Evolutionary conservation across 1,140 invertebrate species (phyloP).

Genomic region (Cydia splendana): DNA sequence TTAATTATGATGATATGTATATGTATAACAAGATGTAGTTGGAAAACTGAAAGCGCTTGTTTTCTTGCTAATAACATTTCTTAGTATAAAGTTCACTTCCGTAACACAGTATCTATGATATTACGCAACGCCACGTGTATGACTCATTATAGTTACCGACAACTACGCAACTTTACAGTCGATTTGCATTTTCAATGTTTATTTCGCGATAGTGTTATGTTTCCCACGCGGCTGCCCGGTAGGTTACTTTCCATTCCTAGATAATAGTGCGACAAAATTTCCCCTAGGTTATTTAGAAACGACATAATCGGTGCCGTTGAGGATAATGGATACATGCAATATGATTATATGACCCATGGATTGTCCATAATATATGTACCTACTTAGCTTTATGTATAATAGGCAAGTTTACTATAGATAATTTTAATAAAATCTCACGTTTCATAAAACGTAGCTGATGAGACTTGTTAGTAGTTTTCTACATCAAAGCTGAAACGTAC

Average conservation of each 20-base stretch:
- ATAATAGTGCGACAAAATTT: no score
- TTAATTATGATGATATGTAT: no score
- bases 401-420: no score
- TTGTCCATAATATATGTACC: no score
- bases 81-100: neutral
- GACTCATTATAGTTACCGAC: conserved; percentile 19
- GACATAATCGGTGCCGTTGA: neutral
- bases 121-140: conserved; percentile 24
- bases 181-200: conserved; percentile 17
- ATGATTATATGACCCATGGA: no score
- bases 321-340: neutral
- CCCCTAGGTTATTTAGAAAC: neutral
- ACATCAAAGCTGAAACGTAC: no score
- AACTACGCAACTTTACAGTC: conserved; percentile 4
- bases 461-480: no score
- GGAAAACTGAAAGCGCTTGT: no score
- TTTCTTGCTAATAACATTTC: neutral
- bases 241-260: neutral
- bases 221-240: neutral
- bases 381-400: no score
- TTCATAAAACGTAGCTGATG: no score
- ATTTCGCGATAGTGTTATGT: conserved; percentile 17
- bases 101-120: neutral
- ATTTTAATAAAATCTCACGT: no score
- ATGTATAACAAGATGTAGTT: no score